Evolutionary conservation across 2,888 invertebrate genomes (phyloP).

Genomic region (Scelioninae gen. 1): DNA sequence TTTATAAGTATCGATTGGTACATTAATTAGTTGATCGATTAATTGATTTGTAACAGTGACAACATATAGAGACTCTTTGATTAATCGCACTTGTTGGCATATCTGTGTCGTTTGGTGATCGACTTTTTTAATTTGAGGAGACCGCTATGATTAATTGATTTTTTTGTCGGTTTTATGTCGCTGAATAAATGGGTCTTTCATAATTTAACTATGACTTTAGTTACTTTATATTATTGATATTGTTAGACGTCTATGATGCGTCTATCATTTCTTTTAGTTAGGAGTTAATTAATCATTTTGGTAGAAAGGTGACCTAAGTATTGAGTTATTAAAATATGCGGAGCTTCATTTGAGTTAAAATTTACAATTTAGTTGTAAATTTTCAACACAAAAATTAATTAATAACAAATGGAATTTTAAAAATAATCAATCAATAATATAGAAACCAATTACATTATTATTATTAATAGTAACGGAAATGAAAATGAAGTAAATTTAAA

Average conservation of each 20-base stretch:
- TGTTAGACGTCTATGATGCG: background rate
- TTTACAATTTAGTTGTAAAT: too few relatives aligned
- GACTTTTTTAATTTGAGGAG: constrained; percentile 55
- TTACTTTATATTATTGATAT: constrained; percentile 23
- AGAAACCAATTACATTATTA: too few relatives aligned
- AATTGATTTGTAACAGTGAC: constrained; percentile 65
- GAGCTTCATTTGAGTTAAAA: too few relatives aligned
- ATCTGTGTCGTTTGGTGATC: constrained; percentile 58
- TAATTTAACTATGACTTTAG: constrained; percentile 47
- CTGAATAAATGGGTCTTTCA: constrained; percentile 48
- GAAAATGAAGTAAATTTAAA: too few relatives aligned
- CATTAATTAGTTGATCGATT: constrained; percentile 63
- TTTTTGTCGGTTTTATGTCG: constrained; percentile 37
- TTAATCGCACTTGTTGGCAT: constrained; percentile 62
- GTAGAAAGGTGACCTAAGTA: background rate
- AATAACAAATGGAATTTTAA: too few relatives aligned
- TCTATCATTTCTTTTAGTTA: background rate
- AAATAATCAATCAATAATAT: too few relatives aligned
- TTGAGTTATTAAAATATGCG: too few relatives aligned
- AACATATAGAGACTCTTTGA: constrained; percentile 47
- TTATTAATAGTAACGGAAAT: too few relatives aligned
- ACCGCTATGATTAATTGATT: constrained; percentile 53
- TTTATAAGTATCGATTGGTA: constrained; percentile 34
- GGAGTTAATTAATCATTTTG: background rate
- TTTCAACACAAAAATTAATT: too few relatives aligned